Conservation (phyloP, 2,797 vertebrate genomes). For the Vipera ursinii region DNA sequence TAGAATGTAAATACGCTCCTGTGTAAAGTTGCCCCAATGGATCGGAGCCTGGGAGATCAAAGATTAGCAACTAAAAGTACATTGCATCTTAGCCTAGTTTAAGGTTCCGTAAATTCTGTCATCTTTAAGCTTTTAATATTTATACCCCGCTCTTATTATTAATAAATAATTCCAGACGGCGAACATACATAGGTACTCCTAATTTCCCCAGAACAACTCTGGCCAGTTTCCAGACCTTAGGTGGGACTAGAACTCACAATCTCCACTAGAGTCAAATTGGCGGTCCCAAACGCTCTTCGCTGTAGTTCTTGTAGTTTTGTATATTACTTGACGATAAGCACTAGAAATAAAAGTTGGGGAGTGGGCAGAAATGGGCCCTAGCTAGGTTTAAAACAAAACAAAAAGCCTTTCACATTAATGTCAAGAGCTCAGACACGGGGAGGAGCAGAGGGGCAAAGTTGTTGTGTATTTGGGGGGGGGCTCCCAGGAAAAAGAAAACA, state of each 20-base stretch:
- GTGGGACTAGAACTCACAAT: background rate
- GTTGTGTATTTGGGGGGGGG: background rate
- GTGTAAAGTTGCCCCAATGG: background rate
- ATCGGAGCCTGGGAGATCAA: background rate
- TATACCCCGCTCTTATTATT: background rate
- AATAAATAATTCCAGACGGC: background rate
- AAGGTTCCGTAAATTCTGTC: background rate
- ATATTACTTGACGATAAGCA: background rate
- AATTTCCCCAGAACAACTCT: background rate
- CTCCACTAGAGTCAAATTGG: background rate
- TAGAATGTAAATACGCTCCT: background rate
- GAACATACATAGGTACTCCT: background rate
- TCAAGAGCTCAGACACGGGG: background rate
- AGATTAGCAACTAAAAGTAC: background rate
- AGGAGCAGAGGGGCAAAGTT: background rate
- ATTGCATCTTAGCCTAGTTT: background rate
- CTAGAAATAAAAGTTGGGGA: background rate
- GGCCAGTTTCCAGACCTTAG: background rate
- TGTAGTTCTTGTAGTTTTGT: background rate
- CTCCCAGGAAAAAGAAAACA: background rate
- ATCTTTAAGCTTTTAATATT: background rate
- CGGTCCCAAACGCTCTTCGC: background rate
- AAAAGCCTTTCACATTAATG: background rate
- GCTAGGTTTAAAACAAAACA: background rate
- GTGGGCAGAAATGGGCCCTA: background rate